Percentiles rank a stretch among this genome's conserved stretches.
phyloP scores from a whole-genome alignment of 2,113 vertebrate species.

The Agelaius phoeniceus region DNA sequence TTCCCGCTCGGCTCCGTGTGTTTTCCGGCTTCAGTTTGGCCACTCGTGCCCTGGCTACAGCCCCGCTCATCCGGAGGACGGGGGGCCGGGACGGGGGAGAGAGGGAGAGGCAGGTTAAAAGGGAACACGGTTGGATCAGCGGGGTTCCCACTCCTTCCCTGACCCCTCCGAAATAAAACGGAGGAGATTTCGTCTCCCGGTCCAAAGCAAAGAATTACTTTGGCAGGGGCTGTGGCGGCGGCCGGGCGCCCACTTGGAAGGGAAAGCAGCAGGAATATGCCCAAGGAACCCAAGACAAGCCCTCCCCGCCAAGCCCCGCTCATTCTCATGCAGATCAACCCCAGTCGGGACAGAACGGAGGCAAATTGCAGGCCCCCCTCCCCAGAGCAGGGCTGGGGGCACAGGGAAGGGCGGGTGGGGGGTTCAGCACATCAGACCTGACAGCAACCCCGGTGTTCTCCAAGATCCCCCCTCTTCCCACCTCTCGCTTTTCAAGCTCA shows the following conservation, averaged over 20 bases:
- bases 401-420: rapidly evolving
- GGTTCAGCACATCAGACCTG: background rate
- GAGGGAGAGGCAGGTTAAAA: constrained; percentile 33
- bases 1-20: background rate
- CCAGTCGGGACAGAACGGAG: background rate
- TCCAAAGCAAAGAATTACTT: constrained; percentile 74
- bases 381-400: background rate
- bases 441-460: background rate
- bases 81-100: background rate
- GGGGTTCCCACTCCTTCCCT: constrained; percentile 46
- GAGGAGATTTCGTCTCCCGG: background rate
- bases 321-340: constrained; percentile 43
- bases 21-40: background rate
- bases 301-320: background rate
- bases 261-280: constrained; percentile 21
- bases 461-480: background rate
- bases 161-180: constrained; percentile 37
- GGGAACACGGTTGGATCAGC: constrained; percentile 53
- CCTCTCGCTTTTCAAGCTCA: background rate
- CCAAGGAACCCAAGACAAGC: constrained; percentile 23
- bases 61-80: background rate
- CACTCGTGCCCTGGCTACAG: constrained; percentile 1
- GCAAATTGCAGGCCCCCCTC: background rate
- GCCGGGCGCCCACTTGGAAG: constrained; percentile 55
- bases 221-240: constrained; percentile 34